Evolutionary conservation across 2,888 invertebrate species (phyloP).

Genomic region (Acronicta psi): DNA sequence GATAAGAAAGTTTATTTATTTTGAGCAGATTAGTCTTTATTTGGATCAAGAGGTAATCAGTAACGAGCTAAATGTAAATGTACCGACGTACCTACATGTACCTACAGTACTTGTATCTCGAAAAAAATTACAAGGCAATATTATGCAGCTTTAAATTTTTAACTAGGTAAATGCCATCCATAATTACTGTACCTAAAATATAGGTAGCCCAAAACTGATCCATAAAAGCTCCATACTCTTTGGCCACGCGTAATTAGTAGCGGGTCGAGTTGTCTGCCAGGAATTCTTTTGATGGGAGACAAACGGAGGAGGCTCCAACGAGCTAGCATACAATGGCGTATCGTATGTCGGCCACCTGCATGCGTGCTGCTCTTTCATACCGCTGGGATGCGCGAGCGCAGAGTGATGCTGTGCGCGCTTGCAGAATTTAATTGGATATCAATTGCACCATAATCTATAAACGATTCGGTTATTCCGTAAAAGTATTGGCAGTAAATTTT

Average conservation of each 20-base stretch:
- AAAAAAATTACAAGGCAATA: no score
- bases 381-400: conserved; percentile 51
- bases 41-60: no score
- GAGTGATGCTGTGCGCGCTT: conserved; percentile 39
- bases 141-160: no score
- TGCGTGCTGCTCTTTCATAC: conserved; percentile 73
- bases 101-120: no score
- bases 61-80: no score
- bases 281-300: conserved; percentile 86
- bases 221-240: conserved; percentile 62
- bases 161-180: no score
- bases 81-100: no score
- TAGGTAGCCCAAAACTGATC: conserved; percentile 20
- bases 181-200: neutral
- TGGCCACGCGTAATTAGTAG: conserved; percentile 83
- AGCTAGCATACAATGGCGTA: conserved; percentile 81
- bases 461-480: neutral
- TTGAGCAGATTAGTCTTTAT: no score
- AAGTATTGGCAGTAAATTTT: no score
- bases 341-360: conserved; percentile 89
- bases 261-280: conserved; percentile 84
- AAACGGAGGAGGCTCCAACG: conserved; percentile 78
- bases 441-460: conserved; percentile 14
- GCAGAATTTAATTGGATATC: conserved; percentile 33
- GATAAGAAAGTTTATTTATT: no score